Evolutionary conservation across 1,140 invertebrate species (phyloP).

Genomic region (Thalassaphorura encarpata): DNA sequence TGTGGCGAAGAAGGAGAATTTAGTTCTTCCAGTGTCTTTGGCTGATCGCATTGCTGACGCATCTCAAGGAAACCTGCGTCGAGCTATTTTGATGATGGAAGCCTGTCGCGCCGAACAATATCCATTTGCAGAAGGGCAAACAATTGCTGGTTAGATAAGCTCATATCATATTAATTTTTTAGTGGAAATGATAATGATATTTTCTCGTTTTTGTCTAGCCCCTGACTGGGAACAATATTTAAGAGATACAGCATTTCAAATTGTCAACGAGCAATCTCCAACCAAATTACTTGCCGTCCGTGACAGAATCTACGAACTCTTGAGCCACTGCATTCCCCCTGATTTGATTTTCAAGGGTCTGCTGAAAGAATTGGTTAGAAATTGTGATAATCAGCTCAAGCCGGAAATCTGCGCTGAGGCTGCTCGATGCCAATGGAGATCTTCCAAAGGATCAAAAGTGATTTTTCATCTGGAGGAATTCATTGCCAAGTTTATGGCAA

Average conservation of each 20-base stretch:
- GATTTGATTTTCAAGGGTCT: constrained; percentile 88
- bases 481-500: constrained; percentile 88
- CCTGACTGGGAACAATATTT: constrained; percentile 92
- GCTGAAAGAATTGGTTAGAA: constrained; percentile 70
- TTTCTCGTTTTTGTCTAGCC: constrained; percentile 39
- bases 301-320: constrained; percentile 80
- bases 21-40: constrained; percentile 65
- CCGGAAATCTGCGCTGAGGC: constrained; percentile 71
- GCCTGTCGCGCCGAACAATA: constrained; percentile 83
- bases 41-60: constrained; percentile 65
- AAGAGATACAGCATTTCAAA: constrained; percentile 72
- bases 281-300: constrained; percentile 73
- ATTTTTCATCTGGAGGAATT: constrained; percentile 97
- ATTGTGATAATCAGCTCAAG: constrained; percentile 84
- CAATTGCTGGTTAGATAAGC: constrained; percentile 3
- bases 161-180: too few species aligned
- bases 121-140: constrained; percentile 33
- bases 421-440: constrained; percentile 78
- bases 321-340: constrained; percentile 86
- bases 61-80: constrained; percentile 80
- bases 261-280: constrained; percentile 78
- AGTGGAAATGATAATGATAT: background rate
- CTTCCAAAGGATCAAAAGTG: constrained; percentile 81
- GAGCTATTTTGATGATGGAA: constrained; percentile 89
- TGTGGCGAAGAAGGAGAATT: constrained; percentile 76